Base-by-base conservation (phyloP, 2,888 invertebrate genomes). In the Hyposoter dolosus region DNA sequence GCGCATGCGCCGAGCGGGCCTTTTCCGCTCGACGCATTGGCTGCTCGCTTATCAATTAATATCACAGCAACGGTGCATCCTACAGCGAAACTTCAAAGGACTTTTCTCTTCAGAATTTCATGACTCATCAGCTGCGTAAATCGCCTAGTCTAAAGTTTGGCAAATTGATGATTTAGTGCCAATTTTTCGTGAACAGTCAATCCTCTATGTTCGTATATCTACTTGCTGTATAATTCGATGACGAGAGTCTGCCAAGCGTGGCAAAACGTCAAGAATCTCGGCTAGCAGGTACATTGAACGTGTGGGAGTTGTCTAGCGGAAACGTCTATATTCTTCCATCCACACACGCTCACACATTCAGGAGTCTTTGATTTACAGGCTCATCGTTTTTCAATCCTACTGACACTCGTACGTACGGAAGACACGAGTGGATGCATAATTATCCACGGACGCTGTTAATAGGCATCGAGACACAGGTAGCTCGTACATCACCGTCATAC, bases 181-280 rank as follows among this genome's bases (percentile, higher is more conserved):
- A 1, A 23, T 47, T 45, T 47, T 50, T 71, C 28, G 32, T 17
- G 19, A 23, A 32, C 63, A 47, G n/a, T 32, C 35, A 63, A 45
- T 17, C n/a, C 9, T 45, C 43, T 32, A 12, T 28, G 68, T 69
- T 56, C 9, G 0, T 28, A 56, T 69, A 78, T 43, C 43, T 47
- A 32, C 17, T 23, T 19, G 60, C 45, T 47, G 19, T 69, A 68
- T 68, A 68, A 4, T 43, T 66, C 50, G 47, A 74, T 35, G 56
- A 56, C 43, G 28, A 63, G 82, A 66, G 71, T 82, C 81, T 82
- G 86, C 86, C 78, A 86, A 78, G 68, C 81, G 74, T 83, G 86
- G 86, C 90, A 88, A 78, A 82, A 83, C 65, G 85, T 89, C 90
- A 90, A 90, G 90, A 90, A 90, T 90, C 86, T 77, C 75, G 50